Evolutionary conservation across 2,888 invertebrate genomes (phyloP).

Genomic region (Hirtodrosophila alboralis): DNA sequence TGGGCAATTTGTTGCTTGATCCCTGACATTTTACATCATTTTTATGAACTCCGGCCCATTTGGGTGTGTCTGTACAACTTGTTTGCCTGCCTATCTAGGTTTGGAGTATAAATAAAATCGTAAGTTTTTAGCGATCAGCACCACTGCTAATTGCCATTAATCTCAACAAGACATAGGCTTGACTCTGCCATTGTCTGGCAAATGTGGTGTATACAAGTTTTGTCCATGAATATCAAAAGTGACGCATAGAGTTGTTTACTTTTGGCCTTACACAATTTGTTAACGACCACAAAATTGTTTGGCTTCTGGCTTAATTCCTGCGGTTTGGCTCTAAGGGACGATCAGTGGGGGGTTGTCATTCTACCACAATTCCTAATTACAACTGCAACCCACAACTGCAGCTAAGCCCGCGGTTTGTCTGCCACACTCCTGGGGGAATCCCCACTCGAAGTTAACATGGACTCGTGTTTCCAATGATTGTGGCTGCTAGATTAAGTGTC

Average conservation of each 20-base stretch:
- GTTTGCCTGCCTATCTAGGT: slow-evolving; percentile 24
- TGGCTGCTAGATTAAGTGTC: slow-evolving; percentile 47
- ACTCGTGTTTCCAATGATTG: slow-evolving; percentile 68
- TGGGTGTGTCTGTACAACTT: slow-evolving; percentile 52
- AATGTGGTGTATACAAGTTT: slow-evolving; percentile 8
- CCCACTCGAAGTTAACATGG: slow-evolving; percentile 32
- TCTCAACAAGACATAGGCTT: slow-evolving; percentile 45
- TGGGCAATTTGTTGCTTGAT: slow-evolving; percentile 62
- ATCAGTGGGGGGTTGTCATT: slow-evolving; percentile 2
- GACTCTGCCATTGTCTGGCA: slow-evolving; percentile 40
- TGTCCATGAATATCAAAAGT: slow-evolving; percentile 22
- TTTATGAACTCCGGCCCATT: slow-evolving; percentile 25
- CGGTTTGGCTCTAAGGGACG: slow-evolving; percentile 7
- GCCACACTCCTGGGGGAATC: slow-evolving; percentile 9
- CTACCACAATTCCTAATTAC: slow-evolving; percentile 40
- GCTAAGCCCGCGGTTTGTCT: slow-evolving; percentile 25
- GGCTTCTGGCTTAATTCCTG: slow-evolving; percentile 59
- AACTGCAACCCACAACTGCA: slow-evolving; percentile 39
- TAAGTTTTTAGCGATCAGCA: slow-evolving; percentile 37
- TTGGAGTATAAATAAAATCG: slow-evolving; percentile 17
- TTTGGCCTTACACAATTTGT: slow-evolving; percentile 19
- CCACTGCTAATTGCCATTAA: slow-evolving; percentile 60
- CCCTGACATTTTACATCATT: slow-evolving; percentile 54
- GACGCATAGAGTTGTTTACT: slow-evolving; percentile 51
- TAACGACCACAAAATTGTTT: slow-evolving; percentile 60